A percentile compares a stretch with the other conserved stretches of the same genome.
Conservation (phyloP, 2,797 vertebrate species). For the Molossus alvarezi region DNA sequence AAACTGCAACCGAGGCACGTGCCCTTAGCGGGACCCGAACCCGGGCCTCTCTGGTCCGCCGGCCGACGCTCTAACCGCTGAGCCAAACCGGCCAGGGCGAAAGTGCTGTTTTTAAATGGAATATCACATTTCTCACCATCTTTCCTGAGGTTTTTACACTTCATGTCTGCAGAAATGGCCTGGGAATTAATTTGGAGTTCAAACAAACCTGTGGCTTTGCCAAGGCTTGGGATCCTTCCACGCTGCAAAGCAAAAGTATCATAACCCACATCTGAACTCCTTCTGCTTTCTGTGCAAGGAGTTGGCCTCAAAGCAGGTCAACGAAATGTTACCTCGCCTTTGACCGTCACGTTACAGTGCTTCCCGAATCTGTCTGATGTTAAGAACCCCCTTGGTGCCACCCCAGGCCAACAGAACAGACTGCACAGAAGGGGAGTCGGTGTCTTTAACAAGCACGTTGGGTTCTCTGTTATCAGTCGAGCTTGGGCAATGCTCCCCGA, state of each 20-base stretch:
- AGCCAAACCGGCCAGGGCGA: no score
- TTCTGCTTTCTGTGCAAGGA: neutral
- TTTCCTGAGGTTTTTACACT: neutral
- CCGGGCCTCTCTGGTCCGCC: no score
- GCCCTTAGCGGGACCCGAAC: no score
- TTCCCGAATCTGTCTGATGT: neutral
- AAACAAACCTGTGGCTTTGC: slow-evolving; percentile 20
- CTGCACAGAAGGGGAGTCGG: neutral
- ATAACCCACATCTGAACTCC: neutral
- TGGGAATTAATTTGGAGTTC: neutral
- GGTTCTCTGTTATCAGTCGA: neutral
- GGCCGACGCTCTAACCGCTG: no score
- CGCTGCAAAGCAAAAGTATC: neutral
- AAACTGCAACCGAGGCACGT: no score
- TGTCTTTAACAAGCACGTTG: neutral
- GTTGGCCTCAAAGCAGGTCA: neutral
- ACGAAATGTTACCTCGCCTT: neutral
- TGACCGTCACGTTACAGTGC: neutral
- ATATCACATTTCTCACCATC: neutral
- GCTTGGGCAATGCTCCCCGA: neutral
- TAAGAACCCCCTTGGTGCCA: neutral
- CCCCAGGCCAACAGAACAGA: neutral
- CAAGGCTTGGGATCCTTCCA: neutral
- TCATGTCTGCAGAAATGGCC: neutral
- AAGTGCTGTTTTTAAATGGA: neutral